A percentile compares a stretch with the other conserved stretches of the same genome.
These are phyloP conservation scores for Drosophila persimilis DNA, from an alignment of 1,140 invertebrate species.

Conservation along the genomic window DNA sequence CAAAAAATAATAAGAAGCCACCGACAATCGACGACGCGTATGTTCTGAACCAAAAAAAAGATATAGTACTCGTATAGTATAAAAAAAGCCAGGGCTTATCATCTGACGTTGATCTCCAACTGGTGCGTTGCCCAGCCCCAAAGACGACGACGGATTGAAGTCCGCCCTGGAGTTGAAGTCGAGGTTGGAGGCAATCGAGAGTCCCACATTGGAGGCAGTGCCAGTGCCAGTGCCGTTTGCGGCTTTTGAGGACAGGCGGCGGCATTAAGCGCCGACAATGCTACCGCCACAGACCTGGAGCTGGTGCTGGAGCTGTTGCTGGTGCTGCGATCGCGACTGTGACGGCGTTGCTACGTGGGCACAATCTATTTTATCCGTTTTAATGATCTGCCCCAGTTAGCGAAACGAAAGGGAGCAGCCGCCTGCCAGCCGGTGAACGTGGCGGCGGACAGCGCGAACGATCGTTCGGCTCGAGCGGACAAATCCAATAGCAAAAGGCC, in stretches of 20 bases:
- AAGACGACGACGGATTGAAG: conserved; percentile 34
- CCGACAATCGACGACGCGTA: background rate
- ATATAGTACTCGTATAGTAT: conserved; percentile 6
- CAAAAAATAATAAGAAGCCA: conserved; percentile 25
- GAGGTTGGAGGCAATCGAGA: background rate
- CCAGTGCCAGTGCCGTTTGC: conserved; percentile 63
- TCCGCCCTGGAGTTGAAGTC: background rate
- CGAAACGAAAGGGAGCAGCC: conserved; percentile 76
- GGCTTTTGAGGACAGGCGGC: conserved; percentile 66
- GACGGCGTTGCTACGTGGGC: conserved; percentile 67
- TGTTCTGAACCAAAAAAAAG: conserved; percentile 1
- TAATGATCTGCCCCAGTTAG: conserved; percentile 80
- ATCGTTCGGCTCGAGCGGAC: conserved; percentile 31
- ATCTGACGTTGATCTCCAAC: conserved; percentile 71
- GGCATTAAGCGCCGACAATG: conserved; percentile 70
- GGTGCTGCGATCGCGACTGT: conserved; percentile 30
- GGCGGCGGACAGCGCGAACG: conserved; percentile 21
- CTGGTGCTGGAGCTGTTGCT: background rate
- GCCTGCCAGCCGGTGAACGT: conserved; percentile 49
- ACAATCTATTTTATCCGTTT: conserved; percentile 81
- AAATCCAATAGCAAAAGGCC: conserved; percentile 16
- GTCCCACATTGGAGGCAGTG: too few species aligned
- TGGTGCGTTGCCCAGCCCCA: conserved; percentile 49
- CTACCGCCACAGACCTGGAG: conserved; percentile 31
- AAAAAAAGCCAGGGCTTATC: conserved; percentile 52